Conservation (phyloP, 1,140 invertebrate genomes). For the Drosophila neocordata region DNA sequence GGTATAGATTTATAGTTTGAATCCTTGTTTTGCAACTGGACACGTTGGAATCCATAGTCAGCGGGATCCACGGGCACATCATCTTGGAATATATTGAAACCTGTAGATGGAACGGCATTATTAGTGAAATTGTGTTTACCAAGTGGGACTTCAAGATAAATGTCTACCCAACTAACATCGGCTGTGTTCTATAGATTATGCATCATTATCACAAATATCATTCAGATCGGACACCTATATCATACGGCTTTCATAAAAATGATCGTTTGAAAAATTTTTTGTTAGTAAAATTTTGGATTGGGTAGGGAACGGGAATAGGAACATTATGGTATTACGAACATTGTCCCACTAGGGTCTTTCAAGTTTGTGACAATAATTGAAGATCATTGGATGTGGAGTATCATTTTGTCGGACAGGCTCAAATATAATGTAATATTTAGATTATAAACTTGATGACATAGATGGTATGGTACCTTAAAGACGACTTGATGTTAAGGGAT, state of each 20-base stretch:
- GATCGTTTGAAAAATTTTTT: background rate
- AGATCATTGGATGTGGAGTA: background rate
- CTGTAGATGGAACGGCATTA: constrained; percentile 19
- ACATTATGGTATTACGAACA: rapidly evolving
- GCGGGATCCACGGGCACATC: constrained; percentile 47
- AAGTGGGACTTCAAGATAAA: background rate
- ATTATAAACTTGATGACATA: background rate
- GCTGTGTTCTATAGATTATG: background rate
- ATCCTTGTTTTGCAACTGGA: constrained; percentile 42
- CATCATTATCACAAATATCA: background rate
- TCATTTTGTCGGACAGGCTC: background rate
- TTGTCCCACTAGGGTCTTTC: no score
- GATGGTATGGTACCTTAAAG: background rate
- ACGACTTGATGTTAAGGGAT: background rate
- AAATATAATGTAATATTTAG: background rate
- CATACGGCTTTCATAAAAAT: no score
- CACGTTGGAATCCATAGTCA: constrained; percentile 25
- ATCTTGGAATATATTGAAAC: constrained; percentile 56
- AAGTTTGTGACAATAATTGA: no score
- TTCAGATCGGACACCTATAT: constrained; percentile 1
- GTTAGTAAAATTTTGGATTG: no score
- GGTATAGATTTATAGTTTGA: constrained; percentile 32
- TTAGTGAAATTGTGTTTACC: background rate
- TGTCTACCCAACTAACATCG: background rate
- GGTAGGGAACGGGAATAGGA: background rate